Percentiles rank a stretch among this genome's conserved stretches.
Evolutionary conservation across 2,797 vertebrate genomes (phyloP).

Genomic region (Aphelocoma californica): DNA sequence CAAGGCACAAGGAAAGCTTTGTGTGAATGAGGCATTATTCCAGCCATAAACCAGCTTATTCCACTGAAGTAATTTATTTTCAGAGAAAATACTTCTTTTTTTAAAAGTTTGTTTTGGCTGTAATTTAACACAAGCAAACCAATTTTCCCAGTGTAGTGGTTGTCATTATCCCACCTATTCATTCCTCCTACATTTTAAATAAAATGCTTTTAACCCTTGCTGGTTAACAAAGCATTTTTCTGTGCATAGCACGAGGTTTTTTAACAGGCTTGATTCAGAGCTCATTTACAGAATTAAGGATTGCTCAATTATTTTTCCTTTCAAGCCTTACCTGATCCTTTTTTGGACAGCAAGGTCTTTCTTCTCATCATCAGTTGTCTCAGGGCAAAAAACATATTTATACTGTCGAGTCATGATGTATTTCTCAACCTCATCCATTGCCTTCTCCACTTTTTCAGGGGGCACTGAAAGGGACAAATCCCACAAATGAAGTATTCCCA

Average conservation of each 20-base stretch:
- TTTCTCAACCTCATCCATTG: constrained; percentile 97
- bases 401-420: constrained; percentile 97
- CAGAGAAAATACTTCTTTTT: not conserved
- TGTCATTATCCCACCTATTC: not conserved
- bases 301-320: not conserved
- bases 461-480: constrained; percentile 79
- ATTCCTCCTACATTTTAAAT: not conserved
- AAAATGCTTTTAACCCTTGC: not conserved
- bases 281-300: not conserved
- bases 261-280: not conserved
- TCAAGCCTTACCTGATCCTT: constrained; percentile 84
- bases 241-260: not conserved
- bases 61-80: constrained; percentile 33
- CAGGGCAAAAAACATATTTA: constrained; percentile 95
- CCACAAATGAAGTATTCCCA: not conserved
- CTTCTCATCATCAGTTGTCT: constrained; percentile 95
- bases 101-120: not conserved
- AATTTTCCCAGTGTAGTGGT: not conserved
- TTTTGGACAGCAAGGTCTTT: constrained; percentile 92
- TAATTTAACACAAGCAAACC: not conserved
- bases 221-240: not conserved
- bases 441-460: constrained; percentile 90
- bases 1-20: not conserved
- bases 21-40: not conserved
- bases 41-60: not conserved